Evolutionary conservation across 2,888 invertebrate genomes (phyloP).

Genomic region (Nephrotoma guestfalica): DNA sequence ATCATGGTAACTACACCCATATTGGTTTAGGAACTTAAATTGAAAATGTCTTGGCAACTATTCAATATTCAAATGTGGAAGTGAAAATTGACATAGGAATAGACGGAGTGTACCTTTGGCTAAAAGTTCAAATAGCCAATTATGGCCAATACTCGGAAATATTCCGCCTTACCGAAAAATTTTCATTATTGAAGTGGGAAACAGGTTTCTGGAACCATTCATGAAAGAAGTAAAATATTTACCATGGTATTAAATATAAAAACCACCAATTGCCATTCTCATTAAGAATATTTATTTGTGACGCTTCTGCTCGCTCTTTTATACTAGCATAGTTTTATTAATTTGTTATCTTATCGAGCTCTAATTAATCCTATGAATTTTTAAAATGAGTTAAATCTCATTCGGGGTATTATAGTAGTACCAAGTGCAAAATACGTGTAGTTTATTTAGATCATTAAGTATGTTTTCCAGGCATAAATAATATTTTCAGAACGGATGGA

Average conservation of each 20-base stretch:
- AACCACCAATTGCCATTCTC: not conserved
- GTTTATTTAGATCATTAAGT: too few relatives aligned
- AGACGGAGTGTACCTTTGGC: too few relatives aligned
- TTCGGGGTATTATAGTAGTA: too few relatives aligned
- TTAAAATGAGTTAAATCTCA: too few relatives aligned
- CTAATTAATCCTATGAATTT: too few relatives aligned
- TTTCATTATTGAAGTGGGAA: not conserved
- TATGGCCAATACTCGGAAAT: not conserved
- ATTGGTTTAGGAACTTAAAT: not conserved
- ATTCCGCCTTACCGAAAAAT: not conserved
- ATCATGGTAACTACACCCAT: not conserved
- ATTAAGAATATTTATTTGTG: not conserved
- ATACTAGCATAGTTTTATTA: too few relatives aligned
- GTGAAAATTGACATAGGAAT: not conserved
- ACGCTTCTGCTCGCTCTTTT: constrained; percentile 1
- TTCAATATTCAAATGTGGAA: not conserved
- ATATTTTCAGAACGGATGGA: too few relatives aligned
- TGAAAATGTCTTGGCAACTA: not conserved
- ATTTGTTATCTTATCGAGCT: too few relatives aligned
- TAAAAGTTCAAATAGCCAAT: not conserved
- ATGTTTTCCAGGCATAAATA: too few relatives aligned
- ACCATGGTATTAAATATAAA: not conserved
- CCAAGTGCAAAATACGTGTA: too few relatives aligned
- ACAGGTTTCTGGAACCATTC: not conserved
- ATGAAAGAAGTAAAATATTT: not conserved